Evolutionary conservation across 2,113 vertebrate genomes (phyloP), one percentile per base, ranked within the genome.

Genomic region (Ictidomys tridecemlineatus): DNA sequence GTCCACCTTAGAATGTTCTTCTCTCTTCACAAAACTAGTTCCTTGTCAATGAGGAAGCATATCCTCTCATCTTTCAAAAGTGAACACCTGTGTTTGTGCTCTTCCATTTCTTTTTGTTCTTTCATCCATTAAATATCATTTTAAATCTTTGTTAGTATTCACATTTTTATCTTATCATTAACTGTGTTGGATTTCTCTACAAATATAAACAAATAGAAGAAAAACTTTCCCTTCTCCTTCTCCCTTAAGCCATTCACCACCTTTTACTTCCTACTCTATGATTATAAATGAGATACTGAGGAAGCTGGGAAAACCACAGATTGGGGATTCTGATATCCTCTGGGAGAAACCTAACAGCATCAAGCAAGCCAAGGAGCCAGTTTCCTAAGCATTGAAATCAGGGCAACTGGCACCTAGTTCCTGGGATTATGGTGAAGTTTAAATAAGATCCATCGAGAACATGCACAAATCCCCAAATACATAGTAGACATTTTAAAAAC

Each of bases 271-370:
- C 17, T 48, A 24, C 9, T 63, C 61, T 8, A 6, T 7, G 16
- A 48, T 48, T 42, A 45, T n/a, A 0, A 7, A 10, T 20, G 8
- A 42, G 26, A 11, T 76, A 20, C 4, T 8, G 1, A 20, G 8
- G 51, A 10, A 24, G 13, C 1, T 24, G 61, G 9, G 8, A 70
- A 89, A 88, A 51, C 9, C 24, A 73, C 2, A 61, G 28, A 1
- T 24, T n/a, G 34, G 30, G 28, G 30, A 5, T 37, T 86, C 17
- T n/a, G 34, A 20, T 80, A 80, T 53, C 56, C 4, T 56, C 30
- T 42, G 67, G 13, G 14, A 78, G n/a, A 67, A 58, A 16, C 5
- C n/a, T 10, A 42, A 18, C n/a, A 9, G 28, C 34, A 9, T 37
- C 14, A 18, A 48, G 61, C 65, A 87, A 93, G 30, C 8, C 20